Evolutionary conservation across 1,140 invertebrate species (phyloP), one percentile per base, ranked within the genome.

Genomic region (Conopomorpha cramerella): DNA sequence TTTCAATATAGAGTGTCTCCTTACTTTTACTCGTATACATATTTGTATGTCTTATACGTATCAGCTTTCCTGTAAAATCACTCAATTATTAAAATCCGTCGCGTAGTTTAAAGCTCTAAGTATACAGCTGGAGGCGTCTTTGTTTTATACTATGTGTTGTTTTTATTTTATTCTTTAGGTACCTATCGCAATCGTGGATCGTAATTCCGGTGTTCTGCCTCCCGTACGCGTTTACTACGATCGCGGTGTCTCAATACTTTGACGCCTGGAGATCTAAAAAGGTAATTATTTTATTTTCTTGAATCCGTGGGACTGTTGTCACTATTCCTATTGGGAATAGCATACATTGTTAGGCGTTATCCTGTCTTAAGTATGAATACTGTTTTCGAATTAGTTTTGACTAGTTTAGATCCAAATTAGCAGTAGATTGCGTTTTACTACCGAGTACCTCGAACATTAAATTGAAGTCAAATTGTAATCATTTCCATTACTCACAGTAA

Each of bases 161-260:
- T 16, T 14, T 10, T 23, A 6, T 26, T 8, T 38, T 30, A 25
- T 19, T 4, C 46, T 42, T 1, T 39, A 70, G 68, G 30, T 73
- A 73, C 18, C 28, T 70, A 3, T 44, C 64, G 0, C 34, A 51
- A 7, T 49, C 52, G 1, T 73, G 68, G 65, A 26, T 68, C 6
- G 60, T 64, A 16, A 51, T 67, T 0, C 59, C 65, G 0, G 15
- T 68, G 8, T 73, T 56, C 43, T 66, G 64, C 53, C n/a, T 62
- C n/a, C 65, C 68, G 2, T 68, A 50, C 13, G 2, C 59, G 0
- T 14, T 67, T 0, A 38, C 30, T 0, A 46, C 51, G 0, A 42
- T 62, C 2, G 8, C 30, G 0, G 38, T 36, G 0, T 46, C 68
- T 0, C 57, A 68, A 6, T 10, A 34, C 0, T 64, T 47, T 30